Conservation (phyloP, 2,797 vertebrate genomes). For the Mus caroli region DNA sequence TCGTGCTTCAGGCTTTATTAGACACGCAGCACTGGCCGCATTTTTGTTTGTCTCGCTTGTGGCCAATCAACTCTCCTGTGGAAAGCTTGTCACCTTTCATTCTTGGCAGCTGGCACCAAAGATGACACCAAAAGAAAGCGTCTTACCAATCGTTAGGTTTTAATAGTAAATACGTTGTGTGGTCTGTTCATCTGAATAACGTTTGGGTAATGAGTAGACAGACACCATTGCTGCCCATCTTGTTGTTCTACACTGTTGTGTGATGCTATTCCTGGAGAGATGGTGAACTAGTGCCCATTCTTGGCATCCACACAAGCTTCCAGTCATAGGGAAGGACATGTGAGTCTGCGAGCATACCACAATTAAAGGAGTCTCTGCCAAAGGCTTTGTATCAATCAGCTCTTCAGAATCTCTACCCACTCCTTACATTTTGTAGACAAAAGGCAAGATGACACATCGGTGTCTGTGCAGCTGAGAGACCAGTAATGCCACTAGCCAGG, state of each 20-base stretch:
- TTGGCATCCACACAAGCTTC: too few relatives aligned
- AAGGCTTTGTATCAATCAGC: background rate
- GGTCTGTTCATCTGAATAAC: background rate
- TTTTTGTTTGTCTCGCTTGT: background rate
- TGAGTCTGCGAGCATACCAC: background rate
- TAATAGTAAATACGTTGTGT: background rate
- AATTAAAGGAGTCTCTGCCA: background rate
- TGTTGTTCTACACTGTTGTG: background rate
- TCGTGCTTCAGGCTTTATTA: background rate
- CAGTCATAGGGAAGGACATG: background rate
- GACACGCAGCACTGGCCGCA: background rate
- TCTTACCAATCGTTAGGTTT: background rate
- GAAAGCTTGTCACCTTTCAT: background rate
- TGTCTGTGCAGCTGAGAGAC: background rate
- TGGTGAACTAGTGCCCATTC: background rate
- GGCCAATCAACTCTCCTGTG: background rate
- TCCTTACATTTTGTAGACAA: slow-evolving; percentile 17
- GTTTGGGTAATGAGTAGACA: background rate
- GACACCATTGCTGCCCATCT: background rate
- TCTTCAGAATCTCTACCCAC: background rate
- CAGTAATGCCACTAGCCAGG: background rate
- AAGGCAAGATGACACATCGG: background rate
- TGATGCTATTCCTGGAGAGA: background rate
- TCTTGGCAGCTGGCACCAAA: background rate
- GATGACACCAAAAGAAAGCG: background rate